Evolutionary conservation across 2,888 invertebrate genomes (phyloP), one percentile per base, ranked within the genome.

Genomic region (Acleris laterana): DNA sequence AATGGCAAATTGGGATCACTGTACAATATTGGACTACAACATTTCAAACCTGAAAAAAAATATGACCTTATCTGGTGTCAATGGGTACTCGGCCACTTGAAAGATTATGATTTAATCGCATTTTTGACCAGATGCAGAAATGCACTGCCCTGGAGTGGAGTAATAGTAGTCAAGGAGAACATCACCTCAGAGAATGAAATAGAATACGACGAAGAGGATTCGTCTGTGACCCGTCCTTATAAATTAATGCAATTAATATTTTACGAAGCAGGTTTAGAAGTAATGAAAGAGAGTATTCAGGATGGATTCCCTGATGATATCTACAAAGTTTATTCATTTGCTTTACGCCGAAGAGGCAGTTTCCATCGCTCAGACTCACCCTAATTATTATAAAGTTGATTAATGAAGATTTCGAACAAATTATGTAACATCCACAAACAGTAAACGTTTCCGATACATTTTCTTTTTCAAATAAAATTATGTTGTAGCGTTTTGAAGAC

Each of bases 41-140:
- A 96, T 77, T 99, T 99, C 82, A 87, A 88, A n/a, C 97, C 98
- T 0, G 93, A 94, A 68, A 91, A 94, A 46, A 95, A 94, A 70
- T 99, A 99, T 85, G 98, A 99, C 84, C 93, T 99, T 11, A 97
- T 99, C 75, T 99, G 99, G 99, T 95, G 96, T 76, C 99, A 99
- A 82, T 99, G 99, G 99, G 99, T 99, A 9, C 87, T 97, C 19
- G 96, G 97, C 0, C 96, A 98, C 83, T 90, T 99, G 53, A 96
- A 96, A 3, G 97, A 99, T 84, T 93, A 94, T 11, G 96, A 99
- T 89, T 93, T 99, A 50, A 87, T 98, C 25, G 84, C 93, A 20
- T 99, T 96, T 80, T 93, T 97, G 58, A 87, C 91, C 70, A 93
- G 94, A 69, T 95, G 96, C 82, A 89, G 97, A 28, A 69, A 74